Conservation (phyloP, 2,113 vertebrate species). For the Malurus elegans region DNA sequence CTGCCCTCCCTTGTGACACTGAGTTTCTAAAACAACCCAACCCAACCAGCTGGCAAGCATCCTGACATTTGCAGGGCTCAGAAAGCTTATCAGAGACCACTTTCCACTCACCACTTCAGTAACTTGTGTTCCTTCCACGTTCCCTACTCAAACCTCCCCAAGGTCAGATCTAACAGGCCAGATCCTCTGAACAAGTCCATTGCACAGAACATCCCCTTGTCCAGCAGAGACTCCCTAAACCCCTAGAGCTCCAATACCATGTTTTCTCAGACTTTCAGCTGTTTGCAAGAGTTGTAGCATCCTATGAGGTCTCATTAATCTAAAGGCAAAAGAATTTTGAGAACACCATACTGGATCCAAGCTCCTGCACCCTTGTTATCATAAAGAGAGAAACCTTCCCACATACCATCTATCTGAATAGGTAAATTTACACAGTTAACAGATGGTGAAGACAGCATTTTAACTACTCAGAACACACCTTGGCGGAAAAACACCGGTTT, state of each 20-base stretch:
- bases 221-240: not conserved
- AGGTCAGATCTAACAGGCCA: not conserved
- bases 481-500: not conserved
- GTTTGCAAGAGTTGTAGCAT: not conserved
- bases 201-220: not conserved
- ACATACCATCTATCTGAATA: not conserved
- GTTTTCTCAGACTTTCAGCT: not conserved
- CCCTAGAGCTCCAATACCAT: not conserved
- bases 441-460: not conserved
- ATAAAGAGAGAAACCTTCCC: not conserved
- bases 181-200: not conserved
- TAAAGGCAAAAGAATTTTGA: not conserved
- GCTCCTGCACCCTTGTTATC: not conserved
- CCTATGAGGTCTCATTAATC: not conserved
- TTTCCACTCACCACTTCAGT: constrained; percentile 29
- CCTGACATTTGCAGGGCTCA: constrained; percentile 14
- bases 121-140: not conserved
- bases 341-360: not conserved
- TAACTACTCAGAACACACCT: not conserved
- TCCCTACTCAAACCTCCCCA: not conserved
- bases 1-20: not conserved
- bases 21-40: not conserved
- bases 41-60: not conserved
- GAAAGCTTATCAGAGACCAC: constrained; percentile 19
- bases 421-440: not conserved